Evolutionary conservation across 2,113 vertebrate species (phyloP).

Genomic region (Harpagus bidentatus): DNA sequence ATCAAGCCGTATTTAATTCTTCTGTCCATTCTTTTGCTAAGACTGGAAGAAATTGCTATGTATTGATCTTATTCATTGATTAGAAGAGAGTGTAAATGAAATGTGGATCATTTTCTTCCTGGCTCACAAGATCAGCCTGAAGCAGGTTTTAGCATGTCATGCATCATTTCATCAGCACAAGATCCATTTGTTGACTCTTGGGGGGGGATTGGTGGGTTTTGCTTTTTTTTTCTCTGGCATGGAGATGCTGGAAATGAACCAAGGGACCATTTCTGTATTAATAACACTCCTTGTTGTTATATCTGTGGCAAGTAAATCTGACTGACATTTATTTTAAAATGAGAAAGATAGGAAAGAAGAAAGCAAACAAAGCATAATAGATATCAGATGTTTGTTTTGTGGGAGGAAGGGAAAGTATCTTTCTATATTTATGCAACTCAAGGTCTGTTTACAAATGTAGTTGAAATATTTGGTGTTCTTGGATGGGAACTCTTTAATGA

Average conservation of each 20-base stretch:
- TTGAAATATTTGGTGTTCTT: background rate
- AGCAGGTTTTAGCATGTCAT: background rate
- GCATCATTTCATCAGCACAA: background rate
- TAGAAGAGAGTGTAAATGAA: background rate
- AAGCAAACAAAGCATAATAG: background rate
- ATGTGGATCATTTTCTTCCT: background rate
- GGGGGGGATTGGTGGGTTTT: background rate
- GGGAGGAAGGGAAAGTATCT: background rate
- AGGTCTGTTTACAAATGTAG: background rate
- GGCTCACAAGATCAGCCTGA: background rate
- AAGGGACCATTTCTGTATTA: background rate
- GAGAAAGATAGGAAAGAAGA: background rate
- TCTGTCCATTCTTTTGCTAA: background rate
- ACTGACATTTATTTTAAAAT: background rate
- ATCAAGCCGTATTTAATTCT: background rate
- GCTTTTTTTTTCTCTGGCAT: background rate
- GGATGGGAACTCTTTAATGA: background rate
- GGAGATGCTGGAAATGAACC: background rate
- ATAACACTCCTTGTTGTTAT: background rate
- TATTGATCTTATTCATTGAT: background rate
- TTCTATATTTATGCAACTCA: background rate
- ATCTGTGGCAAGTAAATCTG: background rate
- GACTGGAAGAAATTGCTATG: background rate
- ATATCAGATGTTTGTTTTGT: background rate
- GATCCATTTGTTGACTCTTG: background rate